Percentiles rank a stretch among this genome's conserved stretches.
Conservation (phyloP, 2,888 invertebrate species). For the Orthosia gracilis region DNA sequence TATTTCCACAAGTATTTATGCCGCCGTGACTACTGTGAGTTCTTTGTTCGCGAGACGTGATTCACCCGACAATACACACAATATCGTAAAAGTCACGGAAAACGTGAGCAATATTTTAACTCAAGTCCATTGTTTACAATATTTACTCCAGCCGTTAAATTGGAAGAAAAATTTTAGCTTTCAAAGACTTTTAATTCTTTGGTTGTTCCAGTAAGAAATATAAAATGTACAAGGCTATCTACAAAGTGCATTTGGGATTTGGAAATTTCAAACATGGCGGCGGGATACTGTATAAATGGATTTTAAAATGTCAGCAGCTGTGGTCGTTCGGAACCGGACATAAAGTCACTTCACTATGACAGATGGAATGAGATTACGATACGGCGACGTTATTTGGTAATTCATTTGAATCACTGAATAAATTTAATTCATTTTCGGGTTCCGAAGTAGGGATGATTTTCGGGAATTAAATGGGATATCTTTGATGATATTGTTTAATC, state of each 20-base stretch:
- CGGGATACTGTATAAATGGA: conserved; percentile 50
- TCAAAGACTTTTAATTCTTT: conserved; percentile 15
- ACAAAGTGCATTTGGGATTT: conserved; percentile 22
- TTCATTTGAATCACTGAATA: conserved; percentile 56
- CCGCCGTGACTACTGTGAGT: conserved; percentile 38
- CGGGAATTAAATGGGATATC: conserved; percentile 59
- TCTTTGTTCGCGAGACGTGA: conserved; percentile 60
- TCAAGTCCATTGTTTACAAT: conserved; percentile 46
- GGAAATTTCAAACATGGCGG: conserved; percentile 24
- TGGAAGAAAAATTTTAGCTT: conserved; percentile 33
- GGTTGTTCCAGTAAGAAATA: conserved; percentile 29
- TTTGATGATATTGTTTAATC: conserved; percentile 62
- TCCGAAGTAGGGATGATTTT: conserved; percentile 63
- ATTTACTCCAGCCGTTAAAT: conserved; percentile 23
- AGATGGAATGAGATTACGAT: conserved; percentile 62
- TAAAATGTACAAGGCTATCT: conserved; percentile 16
- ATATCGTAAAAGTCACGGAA: conserved; percentile 58
- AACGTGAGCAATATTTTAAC: conserved; percentile 58
- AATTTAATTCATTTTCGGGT: conserved; percentile 68
- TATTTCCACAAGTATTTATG: conserved; percentile 54
- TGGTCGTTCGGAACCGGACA: conserved; percentile 32
- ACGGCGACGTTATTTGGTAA: conserved; percentile 49
- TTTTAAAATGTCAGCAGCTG: conserved; percentile 65
- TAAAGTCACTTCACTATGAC: conserved; percentile 54
- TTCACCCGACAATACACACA: conserved; percentile 58